Percentiles rank a stretch among this genome's conserved stretches.
Conservation (phyloP, 2,797 vertebrate genomes). For the Limosa lapponica region DNA sequence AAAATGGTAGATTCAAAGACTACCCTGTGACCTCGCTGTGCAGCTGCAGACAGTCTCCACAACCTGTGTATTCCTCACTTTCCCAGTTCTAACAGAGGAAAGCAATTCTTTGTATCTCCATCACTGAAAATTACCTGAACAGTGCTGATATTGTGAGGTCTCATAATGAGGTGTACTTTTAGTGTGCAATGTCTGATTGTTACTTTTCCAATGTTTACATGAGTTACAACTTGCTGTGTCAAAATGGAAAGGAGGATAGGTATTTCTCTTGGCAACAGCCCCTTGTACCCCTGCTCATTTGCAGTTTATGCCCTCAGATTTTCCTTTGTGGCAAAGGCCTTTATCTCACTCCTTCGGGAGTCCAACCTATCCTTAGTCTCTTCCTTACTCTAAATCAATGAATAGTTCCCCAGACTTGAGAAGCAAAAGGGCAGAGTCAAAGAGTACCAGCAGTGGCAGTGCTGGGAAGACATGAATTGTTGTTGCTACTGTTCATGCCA, state of each 20-base stretch:
- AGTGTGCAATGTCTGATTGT: rapidly evolving
- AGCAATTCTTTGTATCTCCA: neutral
- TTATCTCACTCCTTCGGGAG: neutral
- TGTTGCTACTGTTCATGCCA: neutral
- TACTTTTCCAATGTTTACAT: neutral
- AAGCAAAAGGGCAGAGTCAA: slow-evolving; percentile 12
- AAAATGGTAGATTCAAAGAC: neutral
- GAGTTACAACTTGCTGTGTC: neutral
- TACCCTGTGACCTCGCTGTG: neutral
- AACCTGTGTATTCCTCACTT: neutral
- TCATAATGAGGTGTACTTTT: neutral
- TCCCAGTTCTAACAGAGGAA: neutral
- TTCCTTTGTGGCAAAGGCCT: neutral
- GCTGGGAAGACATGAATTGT: neutral
- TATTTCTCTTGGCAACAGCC: neutral
- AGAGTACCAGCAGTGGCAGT: neutral
- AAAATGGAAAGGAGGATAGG: neutral
- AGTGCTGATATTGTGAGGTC: neutral
- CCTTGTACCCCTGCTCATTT: neutral
- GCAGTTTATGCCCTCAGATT: neutral
- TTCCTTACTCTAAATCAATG: neutral
- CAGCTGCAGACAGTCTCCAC: neutral
- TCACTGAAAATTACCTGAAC: neutral
- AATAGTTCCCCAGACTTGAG: neutral
- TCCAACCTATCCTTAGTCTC: neutral